Conservation (phyloP, 2,113 vertebrate genomes). For the Siphamia tubifer region DNA sequence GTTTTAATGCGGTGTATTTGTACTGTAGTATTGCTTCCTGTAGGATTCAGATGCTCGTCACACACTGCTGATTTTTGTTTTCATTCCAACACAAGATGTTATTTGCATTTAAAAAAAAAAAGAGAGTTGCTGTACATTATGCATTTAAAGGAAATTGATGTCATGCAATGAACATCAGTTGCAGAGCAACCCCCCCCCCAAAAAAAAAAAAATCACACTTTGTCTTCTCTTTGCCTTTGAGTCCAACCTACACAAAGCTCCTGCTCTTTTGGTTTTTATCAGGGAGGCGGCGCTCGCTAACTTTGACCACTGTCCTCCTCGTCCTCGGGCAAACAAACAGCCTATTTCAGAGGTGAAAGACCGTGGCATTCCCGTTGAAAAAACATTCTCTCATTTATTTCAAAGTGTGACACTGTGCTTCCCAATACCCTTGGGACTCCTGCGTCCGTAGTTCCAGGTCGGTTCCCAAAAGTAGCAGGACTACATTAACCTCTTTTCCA, state of each 20-base stretch:
- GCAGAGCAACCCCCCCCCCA: not conserved
- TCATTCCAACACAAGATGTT: not conserved
- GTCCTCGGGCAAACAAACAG: conserved; percentile 47
- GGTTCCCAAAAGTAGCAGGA: conserved; percentile 39
- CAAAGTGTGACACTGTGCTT: conserved; percentile 44
- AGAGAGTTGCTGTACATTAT: not conserved
- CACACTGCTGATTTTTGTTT: no score
- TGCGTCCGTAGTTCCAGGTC: conserved; percentile 65
- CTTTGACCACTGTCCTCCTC: conserved; percentile 43
- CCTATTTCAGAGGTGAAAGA: conserved; percentile 45
- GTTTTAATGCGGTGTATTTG: no score
- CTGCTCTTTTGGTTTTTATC: conserved; percentile 20
- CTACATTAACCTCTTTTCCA: conserved; percentile 44
- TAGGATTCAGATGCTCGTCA: no score
- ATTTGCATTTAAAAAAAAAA: not conserved
- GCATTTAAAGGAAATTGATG: no score
- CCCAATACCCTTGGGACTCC: conserved; percentile 46
- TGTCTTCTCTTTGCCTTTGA: conserved; percentile 29
- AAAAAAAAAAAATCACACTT: not conserved
- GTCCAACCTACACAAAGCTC: conserved; percentile 38
- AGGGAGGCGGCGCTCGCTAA: conserved; percentile 16
- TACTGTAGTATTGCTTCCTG: no score
- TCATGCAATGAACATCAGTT: no score
- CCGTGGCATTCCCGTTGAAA: conserved; percentile 1
- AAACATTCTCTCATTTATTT: conserved; percentile 48